Percentiles rank a stretch among this genome's conserved stretches.
These are phyloP conservation scores for Archaeoteleia sp. DNA, from an alignment of 2,888 invertebrate genomes.

Conservation along the genomic window DNA sequence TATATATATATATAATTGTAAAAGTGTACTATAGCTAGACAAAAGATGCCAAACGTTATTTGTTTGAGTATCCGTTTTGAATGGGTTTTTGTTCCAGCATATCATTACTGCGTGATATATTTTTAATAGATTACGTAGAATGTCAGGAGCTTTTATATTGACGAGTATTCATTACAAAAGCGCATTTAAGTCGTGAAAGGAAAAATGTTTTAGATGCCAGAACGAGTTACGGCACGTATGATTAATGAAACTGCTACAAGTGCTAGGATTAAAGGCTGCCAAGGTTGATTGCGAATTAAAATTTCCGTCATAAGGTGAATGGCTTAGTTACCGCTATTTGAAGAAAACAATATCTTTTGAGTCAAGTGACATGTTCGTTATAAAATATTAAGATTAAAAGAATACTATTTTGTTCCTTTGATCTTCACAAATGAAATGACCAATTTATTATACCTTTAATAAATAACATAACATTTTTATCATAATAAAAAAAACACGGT, in stretches of 20 bases:
- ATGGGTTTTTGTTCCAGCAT: slow-evolving; percentile 14
- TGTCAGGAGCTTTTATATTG: slow-evolving; percentile 45
- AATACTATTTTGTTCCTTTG: too few relatives aligned
- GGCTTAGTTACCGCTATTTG: slow-evolving; percentile 4
- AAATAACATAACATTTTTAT: too few relatives aligned
- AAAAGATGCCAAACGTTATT: too few relatives aligned
- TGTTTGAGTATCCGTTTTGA: too few relatives aligned
- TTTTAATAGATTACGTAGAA: slow-evolving; percentile 37
- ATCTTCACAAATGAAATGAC: too few relatives aligned
- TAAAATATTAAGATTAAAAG: too few relatives aligned
- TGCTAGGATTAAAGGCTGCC: slow-evolving; percentile 30
- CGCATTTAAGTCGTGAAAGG: slow-evolving; percentile 14
- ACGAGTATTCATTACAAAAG: slow-evolving; percentile 46
- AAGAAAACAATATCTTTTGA: slow-evolving; percentile 11
- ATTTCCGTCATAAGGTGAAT: neutral
- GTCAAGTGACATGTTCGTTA: too few relatives aligned
- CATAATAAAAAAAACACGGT: too few relatives aligned
- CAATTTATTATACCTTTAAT: too few relatives aligned
- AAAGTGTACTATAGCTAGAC: too few relatives aligned
- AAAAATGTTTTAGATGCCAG: slow-evolving; percentile 35
- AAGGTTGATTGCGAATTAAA: slow-evolving; percentile 10
- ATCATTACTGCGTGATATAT: slow-evolving; percentile 38
- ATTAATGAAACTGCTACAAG: slow-evolving; percentile 49
- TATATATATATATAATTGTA: neutral
- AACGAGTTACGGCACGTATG: slow-evolving; percentile 41